A percentile compares a stretch with the other conserved stretches of the same genome.
Evolutionary conservation across 23 tunicate genomes (phyloP).

Genomic region (Diplosoma virens): DNA sequence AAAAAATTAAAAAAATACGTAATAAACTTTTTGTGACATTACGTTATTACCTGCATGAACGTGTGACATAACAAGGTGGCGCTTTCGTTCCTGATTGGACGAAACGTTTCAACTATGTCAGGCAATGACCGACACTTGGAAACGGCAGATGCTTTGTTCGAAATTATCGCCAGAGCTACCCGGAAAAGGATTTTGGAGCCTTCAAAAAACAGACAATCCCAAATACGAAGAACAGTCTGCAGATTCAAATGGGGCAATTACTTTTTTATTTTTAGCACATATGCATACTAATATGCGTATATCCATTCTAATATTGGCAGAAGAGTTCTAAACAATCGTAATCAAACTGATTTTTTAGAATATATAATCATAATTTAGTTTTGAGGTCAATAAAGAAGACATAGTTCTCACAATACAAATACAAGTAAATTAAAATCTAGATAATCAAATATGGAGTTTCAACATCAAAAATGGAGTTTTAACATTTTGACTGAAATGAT

Average conservation of each 20-base stretch:
- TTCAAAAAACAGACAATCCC: slow-evolving; percentile 92
- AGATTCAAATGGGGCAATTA: neutral
- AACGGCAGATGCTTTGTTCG: slow-evolving; percentile 22
- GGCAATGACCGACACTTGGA: slow-evolving; percentile 26
- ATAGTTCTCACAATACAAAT: no score
- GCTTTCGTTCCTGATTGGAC: slow-evolving; percentile 20
- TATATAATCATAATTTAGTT: no score
- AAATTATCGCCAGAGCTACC: slow-evolving; percentile 48
- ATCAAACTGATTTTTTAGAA: neutral
- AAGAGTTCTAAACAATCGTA: neutral
- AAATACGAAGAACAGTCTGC: slow-evolving; percentile 84
- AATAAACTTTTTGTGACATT: no score
- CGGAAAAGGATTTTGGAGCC: slow-evolving; percentile 77
- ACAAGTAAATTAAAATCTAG: no score
- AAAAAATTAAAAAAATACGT: no score
- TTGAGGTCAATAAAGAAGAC: no score
- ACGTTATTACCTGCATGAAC: slow-evolving; percentile 88
- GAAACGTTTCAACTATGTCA: slow-evolving; percentile 43
- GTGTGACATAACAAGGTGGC: slow-evolving; percentile 55
- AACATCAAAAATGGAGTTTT: no score
- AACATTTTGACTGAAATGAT: no score
- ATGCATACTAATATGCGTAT: no score
- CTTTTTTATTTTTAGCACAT: no score
- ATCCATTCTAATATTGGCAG: neutral
- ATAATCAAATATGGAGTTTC: no score